phyloP scores from a whole-genome alignment of 64 coral and sea anemone genomes.

The Orbicella faveolata region DNA sequence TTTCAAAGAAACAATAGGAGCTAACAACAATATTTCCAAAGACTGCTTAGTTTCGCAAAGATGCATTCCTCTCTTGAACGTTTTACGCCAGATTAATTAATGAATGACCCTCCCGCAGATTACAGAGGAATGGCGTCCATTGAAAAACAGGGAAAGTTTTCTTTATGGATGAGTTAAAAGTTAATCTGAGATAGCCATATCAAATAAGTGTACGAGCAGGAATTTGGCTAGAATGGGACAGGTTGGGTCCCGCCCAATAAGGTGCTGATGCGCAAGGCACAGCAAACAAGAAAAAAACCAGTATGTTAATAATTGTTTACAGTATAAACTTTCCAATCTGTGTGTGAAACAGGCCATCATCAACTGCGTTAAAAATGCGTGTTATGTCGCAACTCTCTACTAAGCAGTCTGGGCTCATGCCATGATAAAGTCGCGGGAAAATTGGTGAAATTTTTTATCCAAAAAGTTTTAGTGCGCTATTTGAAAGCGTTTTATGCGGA shows the following conservation, averaged over 20 bases:
- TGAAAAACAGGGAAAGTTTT: background rate
- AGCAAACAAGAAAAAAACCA: background rate
- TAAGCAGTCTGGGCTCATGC: background rate
- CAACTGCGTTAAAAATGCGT: background rate
- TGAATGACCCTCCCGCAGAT: slow-evolving; percentile 21
- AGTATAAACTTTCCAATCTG: slow-evolving; percentile 24
- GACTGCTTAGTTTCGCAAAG: background rate
- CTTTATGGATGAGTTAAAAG: slow-evolving; percentile 21
- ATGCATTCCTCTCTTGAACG: slow-evolving; percentile 6
- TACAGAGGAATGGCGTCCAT: background rate
- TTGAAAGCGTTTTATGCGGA: background rate
- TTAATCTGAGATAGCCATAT: slow-evolving; percentile 24
- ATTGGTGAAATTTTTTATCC: background rate
- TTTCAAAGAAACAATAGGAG: slow-evolving; percentile 34
- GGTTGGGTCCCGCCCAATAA: slow-evolving; percentile 7
- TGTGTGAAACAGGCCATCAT: background rate
- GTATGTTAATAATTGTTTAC: slow-evolving; percentile 47
- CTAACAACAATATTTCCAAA: slow-evolving; percentile 19
- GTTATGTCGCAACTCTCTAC: slow-evolving; percentile 8
- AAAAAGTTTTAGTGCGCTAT: background rate
- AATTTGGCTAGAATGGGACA: slow-evolving; percentile 30
- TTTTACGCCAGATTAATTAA: slow-evolving; percentile 32
- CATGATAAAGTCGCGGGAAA: background rate
- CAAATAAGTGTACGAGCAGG: slow-evolving; percentile 27
- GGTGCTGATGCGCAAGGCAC: slow-evolving; percentile 28